Base-by-base conservation (phyloP, 2,113 vertebrate genomes). In the Myocastor coypus region DNA sequence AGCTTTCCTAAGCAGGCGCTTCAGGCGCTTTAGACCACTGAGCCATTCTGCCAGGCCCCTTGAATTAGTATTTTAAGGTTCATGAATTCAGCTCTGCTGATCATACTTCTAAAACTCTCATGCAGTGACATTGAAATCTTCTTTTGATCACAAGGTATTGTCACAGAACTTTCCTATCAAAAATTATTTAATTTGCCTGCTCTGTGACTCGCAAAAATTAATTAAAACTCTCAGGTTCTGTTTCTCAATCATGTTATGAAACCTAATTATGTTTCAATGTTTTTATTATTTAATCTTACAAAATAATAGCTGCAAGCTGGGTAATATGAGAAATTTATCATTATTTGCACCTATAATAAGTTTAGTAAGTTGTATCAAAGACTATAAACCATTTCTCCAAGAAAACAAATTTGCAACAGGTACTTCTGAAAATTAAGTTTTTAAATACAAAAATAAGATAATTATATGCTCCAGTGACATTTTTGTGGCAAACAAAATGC, bases 251-350 rank as follows among this genome's bases (percentile, higher is more conserved):
- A 83, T 78, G 81, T 80, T 61, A 57, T 57, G 83, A 87, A n/a
- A 66, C 61, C 3, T 50, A 82, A 85, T 55, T 81, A 26, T 78
- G 75, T 91, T 89, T 13, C 82, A 40, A 22, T 22, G 52, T n/a
- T 94, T 71, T 81, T 71, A 20, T 81, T 59, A 84, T 88, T 78
- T 91, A 63, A 46, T 85, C n/a, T 55, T 71, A 40, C 61, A 37
- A 77, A 46, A 24, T 66, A 85, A 83, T 50, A 30, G 89, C 32
- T 86, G 80, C 59, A 4, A 28, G 37, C 3, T 92, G 24, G 5
- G 46, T 24, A 42, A 40, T 32, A 37, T 12, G 3, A 93, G 8
- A 92, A 83, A 73, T 52, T 92, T 59, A 34, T 63, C 0, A 30
- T 42, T 77, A 77, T 12, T n/a, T 59, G 3, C 12, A 71, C 78